Evolutionary conservation across 2,113 vertebrate species (phyloP).

Genomic region (Pao palembangensis): DNA sequence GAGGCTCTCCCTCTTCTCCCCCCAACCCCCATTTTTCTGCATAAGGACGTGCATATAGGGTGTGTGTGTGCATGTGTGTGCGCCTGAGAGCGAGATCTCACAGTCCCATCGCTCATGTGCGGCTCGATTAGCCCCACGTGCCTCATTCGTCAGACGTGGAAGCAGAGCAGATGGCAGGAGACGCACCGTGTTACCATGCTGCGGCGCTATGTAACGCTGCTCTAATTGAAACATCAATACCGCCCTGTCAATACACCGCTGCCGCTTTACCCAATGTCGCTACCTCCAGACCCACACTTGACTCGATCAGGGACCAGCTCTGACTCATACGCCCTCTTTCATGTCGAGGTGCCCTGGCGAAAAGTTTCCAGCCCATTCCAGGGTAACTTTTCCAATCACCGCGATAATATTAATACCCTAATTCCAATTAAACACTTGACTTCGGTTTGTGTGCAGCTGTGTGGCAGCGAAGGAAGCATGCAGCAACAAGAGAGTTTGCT

Average conservation of each 20-base stretch:
- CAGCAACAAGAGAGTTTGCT: slow-evolving; percentile 31
- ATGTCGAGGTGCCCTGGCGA: background rate
- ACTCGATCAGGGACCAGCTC: slow-evolving; percentile 9
- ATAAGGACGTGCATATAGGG: slow-evolving; percentile 61
- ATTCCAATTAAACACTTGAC: slow-evolving; percentile 36
- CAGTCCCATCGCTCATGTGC: slow-evolving; percentile 74
- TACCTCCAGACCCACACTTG: slow-evolving; percentile 50
- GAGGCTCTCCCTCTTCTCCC: slow-evolving; percentile 28
- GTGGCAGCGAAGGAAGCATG: slow-evolving; percentile 18
- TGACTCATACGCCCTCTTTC: slow-evolving; percentile 2
- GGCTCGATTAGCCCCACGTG: slow-evolving; percentile 77
- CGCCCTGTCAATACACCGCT: slow-evolving; percentile 67
- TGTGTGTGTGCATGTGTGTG: slow-evolving; percentile 20
- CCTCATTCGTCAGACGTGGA: slow-evolving; percentile 75
- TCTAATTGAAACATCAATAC: slow-evolving; percentile 81
- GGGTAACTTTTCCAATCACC: slow-evolving; percentile 6
- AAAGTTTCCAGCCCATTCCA: slow-evolving; percentile 30
- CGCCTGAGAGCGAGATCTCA: slow-evolving; percentile 44
- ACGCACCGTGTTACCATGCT: slow-evolving; percentile 71
- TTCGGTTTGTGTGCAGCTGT: slow-evolving; percentile 31
- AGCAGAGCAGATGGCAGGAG: slow-evolving; percentile 77
- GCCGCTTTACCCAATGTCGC: slow-evolving; percentile 58
- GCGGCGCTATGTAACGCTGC: slow-evolving; percentile 69
- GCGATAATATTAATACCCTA: slow-evolving; percentile 19
- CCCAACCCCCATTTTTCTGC: slow-evolving; percentile 49